Percentiles rank a stretch among this genome's conserved stretches.
Evolutionary conservation across 2,888 invertebrate genomes (phyloP).

Genomic region (Cheiracanthium punctorium): DNA sequence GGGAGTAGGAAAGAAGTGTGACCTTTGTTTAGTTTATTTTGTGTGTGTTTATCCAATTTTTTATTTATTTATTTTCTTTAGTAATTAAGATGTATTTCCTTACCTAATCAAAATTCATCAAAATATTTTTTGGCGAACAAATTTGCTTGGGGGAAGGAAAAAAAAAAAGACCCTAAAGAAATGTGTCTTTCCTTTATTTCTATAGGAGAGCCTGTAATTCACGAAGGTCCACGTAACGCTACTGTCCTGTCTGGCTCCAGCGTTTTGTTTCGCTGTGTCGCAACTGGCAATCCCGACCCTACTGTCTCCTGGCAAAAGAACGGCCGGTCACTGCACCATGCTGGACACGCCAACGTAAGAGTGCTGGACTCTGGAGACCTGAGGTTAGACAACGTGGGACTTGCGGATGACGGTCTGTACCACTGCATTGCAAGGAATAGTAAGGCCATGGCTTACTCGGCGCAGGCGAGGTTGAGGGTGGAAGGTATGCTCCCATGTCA

Average conservation of each 20-base stretch:
- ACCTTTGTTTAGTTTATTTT: too few relatives aligned
- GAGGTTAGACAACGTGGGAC: constrained; percentile 68
- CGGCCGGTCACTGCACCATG: constrained; percentile 61
- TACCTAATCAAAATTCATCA: too few relatives aligned
- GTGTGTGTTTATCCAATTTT: too few relatives aligned
- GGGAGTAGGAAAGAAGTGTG: too few relatives aligned
- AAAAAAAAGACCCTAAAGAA: too few relatives aligned
- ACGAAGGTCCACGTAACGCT: constrained; percentile 64
- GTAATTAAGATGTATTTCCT: too few relatives aligned
- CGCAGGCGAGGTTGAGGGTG: constrained; percentile 66
- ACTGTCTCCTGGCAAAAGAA: constrained; percentile 71
- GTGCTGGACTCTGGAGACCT: constrained; percentile 66
- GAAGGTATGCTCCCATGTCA: constrained; percentile 63
- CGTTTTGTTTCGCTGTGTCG: constrained; percentile 68
- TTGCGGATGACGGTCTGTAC: constrained; percentile 71
- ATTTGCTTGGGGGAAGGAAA: too few relatives aligned
- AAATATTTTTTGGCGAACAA: too few relatives aligned
- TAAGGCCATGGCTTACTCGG: constrained; percentile 68
- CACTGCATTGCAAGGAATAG: constrained; percentile 72
- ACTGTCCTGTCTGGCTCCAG: constrained; percentile 70
- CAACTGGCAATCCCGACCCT: constrained; percentile 62
- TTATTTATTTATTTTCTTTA: too few relatives aligned
- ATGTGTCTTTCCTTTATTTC: neutral
- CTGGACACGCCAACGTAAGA: constrained; percentile 64
- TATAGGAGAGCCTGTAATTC: constrained; percentile 62